Evolutionary conservation across 2,113 vertebrate genomes (phyloP).

Genomic region (Cyanoliseus patagonus): DNA sequence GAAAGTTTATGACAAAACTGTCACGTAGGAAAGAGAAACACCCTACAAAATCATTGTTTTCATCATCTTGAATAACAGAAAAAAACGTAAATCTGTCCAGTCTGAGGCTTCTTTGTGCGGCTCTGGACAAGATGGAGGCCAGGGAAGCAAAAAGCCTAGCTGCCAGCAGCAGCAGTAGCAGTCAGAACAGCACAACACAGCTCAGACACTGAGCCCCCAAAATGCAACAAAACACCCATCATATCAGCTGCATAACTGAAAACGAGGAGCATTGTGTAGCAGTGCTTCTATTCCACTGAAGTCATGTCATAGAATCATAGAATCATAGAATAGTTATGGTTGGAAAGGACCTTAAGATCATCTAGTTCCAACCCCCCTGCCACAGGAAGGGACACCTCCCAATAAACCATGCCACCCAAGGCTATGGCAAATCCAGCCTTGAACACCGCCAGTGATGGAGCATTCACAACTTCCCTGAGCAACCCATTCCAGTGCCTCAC

Average conservation of each 20-base stretch:
- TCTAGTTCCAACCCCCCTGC: no score
- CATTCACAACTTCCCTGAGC: no score
- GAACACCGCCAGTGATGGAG: no score
- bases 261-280: neutral
- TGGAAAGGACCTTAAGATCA: no score
- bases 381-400: no score
- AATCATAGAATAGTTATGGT: no score
- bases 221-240: accelerated
- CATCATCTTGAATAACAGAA: neutral
- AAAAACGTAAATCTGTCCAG: neutral
- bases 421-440: no score
- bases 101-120: neutral
- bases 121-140: neutral
- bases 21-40: neutral
- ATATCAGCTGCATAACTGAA: neutral
- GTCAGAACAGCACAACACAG: neutral
- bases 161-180: neutral
- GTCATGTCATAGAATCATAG: no score
- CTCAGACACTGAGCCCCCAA: neutral
- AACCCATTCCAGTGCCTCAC: no score
- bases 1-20: neutral
- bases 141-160: neutral
- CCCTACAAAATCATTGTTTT: neutral
- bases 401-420: no score
- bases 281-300: neutral